Evolutionary conservation across 2,888 invertebrate genomes (phyloP), one percentile per base, ranked within the genome.

Genomic region (Acrobasis suavella): DNA sequence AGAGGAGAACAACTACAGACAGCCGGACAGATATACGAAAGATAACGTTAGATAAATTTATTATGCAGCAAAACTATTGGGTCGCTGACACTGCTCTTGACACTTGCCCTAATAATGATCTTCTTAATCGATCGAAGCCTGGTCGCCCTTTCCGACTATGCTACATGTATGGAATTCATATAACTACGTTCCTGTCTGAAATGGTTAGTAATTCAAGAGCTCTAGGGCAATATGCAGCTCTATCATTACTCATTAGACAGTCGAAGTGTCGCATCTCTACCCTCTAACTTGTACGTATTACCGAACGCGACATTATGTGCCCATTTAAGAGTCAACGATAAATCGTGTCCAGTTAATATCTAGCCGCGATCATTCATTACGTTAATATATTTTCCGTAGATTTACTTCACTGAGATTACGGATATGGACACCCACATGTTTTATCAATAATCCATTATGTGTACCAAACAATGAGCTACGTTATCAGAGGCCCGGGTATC

Each of bases 371-470:
- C 85, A 85, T 85, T 89, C 86, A 87, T 86, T 89, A 82, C 77
- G 72, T 80, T 78, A 83, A 85, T 85, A 81, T 73, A 72, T 72
- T 73, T 76, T 67, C 71, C 73, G 81, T 81, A 85, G 85, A 87
- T 88, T 87, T 83, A 77, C 81, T 78, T 76, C 69, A 67, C 69
- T 64, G 73, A 90, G 91, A 91, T 91, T 89, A 89, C 80, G 89
- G 82, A 90, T 89, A 89, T 79, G 89, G 82, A 90, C 91, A 90
- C 91, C 91, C 91, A 91, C 90, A 82, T 88, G 76, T 83, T 86
- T 91, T 91, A 92, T 92, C 91, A 92, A 89, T 91, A 92, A 91
- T 91, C 91, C 90, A 92, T 92, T 92, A 91, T 83, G 80, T 79
- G 84, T 83, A 87, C 77, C 86, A 89, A 91, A 92, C 92, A 92